Evolutionary conservation across 2,888 invertebrate species (phyloP), one percentile per base, ranked within the genome.

Genomic region (Philonicus albiceps): DNA sequence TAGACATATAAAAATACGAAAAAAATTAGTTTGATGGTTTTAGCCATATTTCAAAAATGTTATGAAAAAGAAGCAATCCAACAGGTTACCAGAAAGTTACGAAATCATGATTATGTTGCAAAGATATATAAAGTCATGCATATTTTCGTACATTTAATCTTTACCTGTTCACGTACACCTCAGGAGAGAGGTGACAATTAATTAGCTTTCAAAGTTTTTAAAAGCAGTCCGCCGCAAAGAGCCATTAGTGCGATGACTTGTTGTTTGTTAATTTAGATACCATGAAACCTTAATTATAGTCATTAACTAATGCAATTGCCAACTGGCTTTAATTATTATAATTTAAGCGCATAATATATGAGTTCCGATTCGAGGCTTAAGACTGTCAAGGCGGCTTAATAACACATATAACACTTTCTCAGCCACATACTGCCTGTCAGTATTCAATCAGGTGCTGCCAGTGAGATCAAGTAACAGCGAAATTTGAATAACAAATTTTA

Each of bases 401-500:
- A 55, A 55, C 81, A 55, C 31, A 81, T 81, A 55, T 81, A 81
- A 73, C 84, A 73, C 84, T 73, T 40, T 27, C 34, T 64, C 19
- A 19, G 19, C 64, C 64, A 22, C 72, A 73, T 73, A n/a, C 53
- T 55, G 78, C 34, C 83, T 31, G 72, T 84, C 84, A 30, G 84
- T 73, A 84, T 43, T 73, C 73, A 73, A 84, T 84, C 84, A 43
- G 73, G 22, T 19, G 64, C 84, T 73, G 84, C 43, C 83, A 30
- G 53, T 53, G 31, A 16, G 55, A 81, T 81, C 55, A 37, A 81
- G 81, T 64, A 81, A 81, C 81, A n/a, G 84, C 13, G 8, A 86
- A 86, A 86, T 86, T 86, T 86, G 86, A 86, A 86, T 86, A 86
- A 76, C 86, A 86, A 86, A 86, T 86, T 86, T 86, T 49, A n/a